These are phyloP conservation scores for Phaethon lepturus DNA, from an alignment of 2,113 vertebrate species.

Conservation along the genomic window DNA sequence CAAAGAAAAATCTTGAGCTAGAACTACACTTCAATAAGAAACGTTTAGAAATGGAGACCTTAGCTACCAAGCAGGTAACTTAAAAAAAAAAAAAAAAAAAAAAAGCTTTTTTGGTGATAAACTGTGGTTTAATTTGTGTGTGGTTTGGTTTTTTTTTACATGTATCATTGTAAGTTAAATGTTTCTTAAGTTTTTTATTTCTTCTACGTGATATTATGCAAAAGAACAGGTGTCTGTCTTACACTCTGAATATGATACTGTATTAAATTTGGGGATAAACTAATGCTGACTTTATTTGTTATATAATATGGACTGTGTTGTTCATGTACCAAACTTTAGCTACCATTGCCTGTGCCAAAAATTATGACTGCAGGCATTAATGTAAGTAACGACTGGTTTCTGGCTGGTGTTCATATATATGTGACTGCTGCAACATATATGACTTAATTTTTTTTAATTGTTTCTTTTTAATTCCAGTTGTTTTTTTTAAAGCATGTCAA, in stretches of 20 bases:
- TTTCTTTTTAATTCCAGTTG: neutral
- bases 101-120: neutral
- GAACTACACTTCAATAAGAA: constrained; percentile 84
- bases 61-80: constrained; percentile 85
- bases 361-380: neutral
- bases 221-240: neutral
- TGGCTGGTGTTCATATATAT: neutral
- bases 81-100: neutral
- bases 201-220: neutral
- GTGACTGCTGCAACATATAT: neutral
- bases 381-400: neutral
- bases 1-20: constrained; percentile 85
- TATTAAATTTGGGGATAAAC: neutral
- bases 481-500: neutral
- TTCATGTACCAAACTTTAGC: neutral
- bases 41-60: constrained; percentile 87
- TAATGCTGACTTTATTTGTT: neutral
- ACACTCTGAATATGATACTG: neutral
- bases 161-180: neutral
- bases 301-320: neutral
- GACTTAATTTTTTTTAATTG: neutral
- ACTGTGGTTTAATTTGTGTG: neutral
- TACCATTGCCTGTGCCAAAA: neutral
- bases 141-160: neutral
- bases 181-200: neutral